Percentiles rank a stretch among this genome's conserved stretches.
Evolutionary conservation across 35 echinoderm and acorn worm species (phyloP).

Genomic region (Chiridota heheva): DNA sequence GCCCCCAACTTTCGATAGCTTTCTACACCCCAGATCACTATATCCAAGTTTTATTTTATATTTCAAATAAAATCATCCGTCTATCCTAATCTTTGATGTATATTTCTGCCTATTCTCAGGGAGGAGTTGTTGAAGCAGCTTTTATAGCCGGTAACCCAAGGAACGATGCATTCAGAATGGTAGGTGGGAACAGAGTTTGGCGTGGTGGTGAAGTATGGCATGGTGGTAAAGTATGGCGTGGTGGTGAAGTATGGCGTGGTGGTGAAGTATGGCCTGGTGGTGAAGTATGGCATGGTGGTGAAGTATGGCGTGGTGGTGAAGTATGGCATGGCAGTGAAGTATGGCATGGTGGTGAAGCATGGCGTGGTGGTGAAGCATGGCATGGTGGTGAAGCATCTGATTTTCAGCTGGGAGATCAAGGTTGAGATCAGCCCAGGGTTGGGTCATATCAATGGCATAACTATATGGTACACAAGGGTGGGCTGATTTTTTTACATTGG

Average conservation of each 20-base stretch:
- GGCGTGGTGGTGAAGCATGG: neutral
- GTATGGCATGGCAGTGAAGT: neutral
- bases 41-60: no score
- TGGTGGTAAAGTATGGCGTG: neutral
- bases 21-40: no score
- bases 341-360: neutral
- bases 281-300: neutral
- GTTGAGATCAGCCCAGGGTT: no score
- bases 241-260: neutral
- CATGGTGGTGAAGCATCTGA: no score
- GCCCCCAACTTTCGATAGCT: no score
- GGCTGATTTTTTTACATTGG: no score
- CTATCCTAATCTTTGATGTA: no score
- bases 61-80: no score
- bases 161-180: conserved; percentile 57
- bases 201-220: neutral
- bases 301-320: neutral
- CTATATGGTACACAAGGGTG: no score
- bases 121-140: conserved; percentile 49
- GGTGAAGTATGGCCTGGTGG: neutral
- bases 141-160: conserved; percentile 69
- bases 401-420: no score
- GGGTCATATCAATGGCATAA: no score
- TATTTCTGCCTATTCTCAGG: no score
- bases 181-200: conserved; percentile 18